Percentiles rank a stretch among this genome's conserved stretches.
Conservation (phyloP, 2,888 invertebrate species). For the Acrobeloides nanus region DNA sequence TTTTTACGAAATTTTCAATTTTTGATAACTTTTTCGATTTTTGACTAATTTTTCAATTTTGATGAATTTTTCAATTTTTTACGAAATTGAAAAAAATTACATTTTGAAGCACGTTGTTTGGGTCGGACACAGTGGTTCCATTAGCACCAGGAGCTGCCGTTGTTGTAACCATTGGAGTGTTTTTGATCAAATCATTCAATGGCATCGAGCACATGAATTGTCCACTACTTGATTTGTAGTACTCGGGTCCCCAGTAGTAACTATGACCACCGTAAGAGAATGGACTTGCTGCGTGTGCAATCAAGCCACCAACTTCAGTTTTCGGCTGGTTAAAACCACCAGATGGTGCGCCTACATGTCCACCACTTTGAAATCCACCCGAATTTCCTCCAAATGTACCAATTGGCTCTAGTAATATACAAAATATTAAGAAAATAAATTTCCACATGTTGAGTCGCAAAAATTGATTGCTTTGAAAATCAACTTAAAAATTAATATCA, state of each 20-base stretch:
- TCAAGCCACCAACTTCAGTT: constrained; percentile 7
- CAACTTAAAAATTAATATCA: too few relatives aligned
- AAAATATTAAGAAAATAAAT: constrained; percentile 2
- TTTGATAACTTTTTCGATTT: too few relatives aligned
- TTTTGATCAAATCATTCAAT: constrained; percentile 24
- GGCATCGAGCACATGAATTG: constrained; percentile 38
- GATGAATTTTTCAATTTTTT: too few relatives aligned
- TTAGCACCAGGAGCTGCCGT: constrained; percentile 15
- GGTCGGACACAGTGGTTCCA: constrained; percentile 23
- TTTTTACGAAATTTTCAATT: too few relatives aligned
- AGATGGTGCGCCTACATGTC: too few relatives aligned
- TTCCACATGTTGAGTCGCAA: too few relatives aligned
- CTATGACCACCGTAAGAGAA: constrained; percentile 26
- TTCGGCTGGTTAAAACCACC: too few relatives aligned
- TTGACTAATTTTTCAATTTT: constrained; percentile 2
- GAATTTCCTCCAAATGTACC: too few relatives aligned
- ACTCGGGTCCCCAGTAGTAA: constrained; percentile 43
- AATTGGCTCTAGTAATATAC: constrained; percentile 8
- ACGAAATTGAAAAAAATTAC: constrained; percentile 12
- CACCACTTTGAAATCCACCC: too few relatives aligned
- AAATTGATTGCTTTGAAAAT: too few relatives aligned
- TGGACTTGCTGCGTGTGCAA: constrained; percentile 41
- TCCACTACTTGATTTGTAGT: constrained; percentile 12
- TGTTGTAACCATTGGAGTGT: constrained; percentile 6
- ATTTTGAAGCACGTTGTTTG: constrained; percentile 26